These are phyloP conservation scores for Lycaon pictus DNA, from an alignment of 2,113 vertebrate species.

Conservation along the genomic window DNA sequence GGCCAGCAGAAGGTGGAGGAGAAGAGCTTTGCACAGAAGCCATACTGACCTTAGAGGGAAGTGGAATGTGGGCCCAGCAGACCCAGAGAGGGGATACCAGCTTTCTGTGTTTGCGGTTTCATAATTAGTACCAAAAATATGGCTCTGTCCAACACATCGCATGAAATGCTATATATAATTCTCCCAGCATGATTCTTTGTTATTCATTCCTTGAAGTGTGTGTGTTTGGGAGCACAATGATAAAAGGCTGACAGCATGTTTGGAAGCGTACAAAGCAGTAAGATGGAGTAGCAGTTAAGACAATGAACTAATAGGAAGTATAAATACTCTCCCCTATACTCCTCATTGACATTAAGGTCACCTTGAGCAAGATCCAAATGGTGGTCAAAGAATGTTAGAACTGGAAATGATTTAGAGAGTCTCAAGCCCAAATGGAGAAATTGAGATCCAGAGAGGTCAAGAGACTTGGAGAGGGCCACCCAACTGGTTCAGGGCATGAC, in stretches of 20 bases:
- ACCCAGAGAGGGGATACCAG: neutral
- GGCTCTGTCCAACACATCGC: neutral
- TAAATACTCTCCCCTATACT: neutral
- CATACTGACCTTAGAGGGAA: constrained; percentile 53
- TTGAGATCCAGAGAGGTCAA: neutral
- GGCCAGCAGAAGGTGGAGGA: constrained; percentile 45
- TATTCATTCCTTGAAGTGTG: constrained; percentile 17
- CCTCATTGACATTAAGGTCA: constrained; percentile 18
- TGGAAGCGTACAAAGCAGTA: neutral
- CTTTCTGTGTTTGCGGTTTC: neutral
- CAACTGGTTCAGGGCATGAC: neutral
- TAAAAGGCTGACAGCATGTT: constrained; percentile 40
- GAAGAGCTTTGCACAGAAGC: constrained; percentile 18
- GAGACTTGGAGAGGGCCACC: neutral
- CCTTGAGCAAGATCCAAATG: neutral
- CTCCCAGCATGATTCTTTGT: constrained; percentile 33
- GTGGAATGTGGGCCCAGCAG: neutral
- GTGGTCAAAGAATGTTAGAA: neutral
- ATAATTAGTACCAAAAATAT: constrained; percentile 44
- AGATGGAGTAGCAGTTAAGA: neutral
- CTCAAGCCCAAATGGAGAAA: neutral
- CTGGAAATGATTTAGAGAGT: neutral
- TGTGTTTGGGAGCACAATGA: neutral
- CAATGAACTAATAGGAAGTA: neutral
- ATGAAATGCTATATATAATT: constrained; percentile 14